Evolutionary conservation across 2,113 vertebrate species (phyloP), one percentile per base, ranked within the genome.

Genomic region (Dunckerocampus dactyliophorus): DNA sequence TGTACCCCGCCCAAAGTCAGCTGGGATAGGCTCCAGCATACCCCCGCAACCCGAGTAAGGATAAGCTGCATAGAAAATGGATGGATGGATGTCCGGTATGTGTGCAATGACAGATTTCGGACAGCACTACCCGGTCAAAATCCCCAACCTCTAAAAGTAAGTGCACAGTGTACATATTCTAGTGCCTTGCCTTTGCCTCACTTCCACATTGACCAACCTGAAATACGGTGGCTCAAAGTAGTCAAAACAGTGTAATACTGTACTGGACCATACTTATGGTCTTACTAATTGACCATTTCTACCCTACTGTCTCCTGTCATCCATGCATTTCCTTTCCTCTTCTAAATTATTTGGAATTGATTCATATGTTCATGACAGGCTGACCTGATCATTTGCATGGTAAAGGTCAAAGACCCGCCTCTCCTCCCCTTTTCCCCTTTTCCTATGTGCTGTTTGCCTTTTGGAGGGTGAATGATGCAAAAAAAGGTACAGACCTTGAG

Each of bases 401-500:
- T 14, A 43, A 43, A 14, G 39, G 39, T 43, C 39, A 43, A 42
- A 42, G 39, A 11, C 39, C 7, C 8, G 31, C 34, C 50, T 19
- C 62, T 28, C 50, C 51, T 37, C 52, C 31, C 15, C 63, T 42
- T 37, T 48, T 24, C 7, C 19, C n/a, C 14, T 16, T 6, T 55
- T 62, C 63, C 22, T 46, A 21, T 50, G 46, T 74, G 60, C 47
- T 80, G 81, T 84, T 77, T 82, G 79, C 74, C 77, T 74, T 76
- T 47, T 69, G 74, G 75, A 83, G 78, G 71, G 80, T 83, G 78
- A 87, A 81, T 70, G 76, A 87, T 82, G 82, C 74, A 69, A 76
- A 34, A 69, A 71, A 80, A 87, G 81, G 87, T 84, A 81, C 68
- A 83, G 80, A 77, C 82, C 87, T 86, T 53, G 54, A 65, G 87